Percentiles rank a stretch among this genome's conserved stretches.
Conservation (phyloP, 2,888 invertebrate genomes). For the Pheosia gnoma region DNA sequence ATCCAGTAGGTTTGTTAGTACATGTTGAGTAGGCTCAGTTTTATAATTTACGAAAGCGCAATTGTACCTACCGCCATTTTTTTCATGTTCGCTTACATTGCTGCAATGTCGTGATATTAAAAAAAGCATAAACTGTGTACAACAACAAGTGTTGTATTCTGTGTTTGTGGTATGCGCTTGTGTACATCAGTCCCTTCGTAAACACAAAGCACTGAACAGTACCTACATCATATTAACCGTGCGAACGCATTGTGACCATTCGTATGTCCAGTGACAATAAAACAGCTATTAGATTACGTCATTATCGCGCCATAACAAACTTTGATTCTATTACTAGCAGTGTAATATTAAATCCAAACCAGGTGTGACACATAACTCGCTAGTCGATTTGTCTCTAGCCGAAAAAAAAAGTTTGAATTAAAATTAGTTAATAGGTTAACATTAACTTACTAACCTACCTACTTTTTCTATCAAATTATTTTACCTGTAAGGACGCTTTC, state of each 20-base stretch:
- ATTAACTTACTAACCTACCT: too few relatives aligned
- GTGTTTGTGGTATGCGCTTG: slow-evolving; percentile 17
- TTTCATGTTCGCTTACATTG: too few relatives aligned
- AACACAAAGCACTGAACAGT: slow-evolving; percentile 51
- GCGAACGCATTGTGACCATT: slow-evolving; percentile 41
- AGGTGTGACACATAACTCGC: neutral
- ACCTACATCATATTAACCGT: slow-evolving; percentile 43
- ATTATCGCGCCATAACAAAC: slow-evolving; percentile 38
- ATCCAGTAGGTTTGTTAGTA: too few relatives aligned
- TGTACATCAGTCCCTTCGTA: slow-evolving; percentile 19
- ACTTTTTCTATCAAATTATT: slow-evolving; percentile 12
- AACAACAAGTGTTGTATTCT: slow-evolving; percentile 4
- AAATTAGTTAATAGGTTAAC: too few relatives aligned
- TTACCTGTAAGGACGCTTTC: slow-evolving; percentile 81
- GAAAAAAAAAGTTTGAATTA: too few relatives aligned
- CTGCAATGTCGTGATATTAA: neutral
- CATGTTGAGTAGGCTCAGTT: too few relatives aligned
- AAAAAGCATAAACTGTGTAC: slow-evolving; percentile 1
- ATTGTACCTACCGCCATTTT: too few relatives aligned
- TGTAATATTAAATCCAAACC: slow-evolving; percentile 11
- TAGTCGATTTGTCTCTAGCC: neutral
- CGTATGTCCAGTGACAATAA: slow-evolving; percentile 34
- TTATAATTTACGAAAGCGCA: too few relatives aligned
- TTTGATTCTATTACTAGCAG: slow-evolving; percentile 24
- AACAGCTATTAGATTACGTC: slow-evolving; percentile 44